Percentiles rank a stretch among this genome's conserved stretches.
These are phyloP conservation scores for Agrotis puta DNA, from an alignment of 2,888 invertebrate species.

Conservation along the genomic window DNA sequence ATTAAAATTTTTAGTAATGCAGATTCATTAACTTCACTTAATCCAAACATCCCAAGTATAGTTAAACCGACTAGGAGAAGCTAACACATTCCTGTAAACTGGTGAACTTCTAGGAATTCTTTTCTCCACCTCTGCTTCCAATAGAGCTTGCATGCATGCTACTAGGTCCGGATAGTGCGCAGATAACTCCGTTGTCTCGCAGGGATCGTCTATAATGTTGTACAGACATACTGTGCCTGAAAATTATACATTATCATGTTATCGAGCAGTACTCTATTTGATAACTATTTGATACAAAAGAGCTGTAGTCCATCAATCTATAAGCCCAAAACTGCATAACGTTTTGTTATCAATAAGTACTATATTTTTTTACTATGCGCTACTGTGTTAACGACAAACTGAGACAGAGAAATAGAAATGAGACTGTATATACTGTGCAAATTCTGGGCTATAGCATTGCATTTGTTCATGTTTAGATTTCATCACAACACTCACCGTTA, in stretches of 20 bases:
- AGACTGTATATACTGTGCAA: no score
- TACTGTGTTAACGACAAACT: not conserved
- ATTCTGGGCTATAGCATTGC: not conserved
- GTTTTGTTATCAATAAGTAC: not conserved
- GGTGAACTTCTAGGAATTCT: slow-evolving; percentile 74
- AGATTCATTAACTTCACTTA: slow-evolving; percentile 20
- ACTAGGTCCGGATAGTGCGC: slow-evolving; percentile 72
- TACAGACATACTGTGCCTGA: slow-evolving; percentile 79
- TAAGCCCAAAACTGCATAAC: not conserved
- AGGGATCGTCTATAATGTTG: slow-evolving; percentile 83
- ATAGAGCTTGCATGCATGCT: slow-evolving; percentile 63
- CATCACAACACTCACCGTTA: slow-evolving; percentile 71
- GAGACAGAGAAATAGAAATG: not conserved
- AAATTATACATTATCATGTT: slow-evolving; percentile 58
- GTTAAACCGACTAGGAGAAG: slow-evolving; percentile 77
- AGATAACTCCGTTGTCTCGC: slow-evolving; percentile 80
- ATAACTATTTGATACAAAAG: not conserved
- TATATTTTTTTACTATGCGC: not conserved
- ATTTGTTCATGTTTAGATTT: not conserved
- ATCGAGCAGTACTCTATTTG: not conserved
- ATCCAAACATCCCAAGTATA: slow-evolving; percentile 81
- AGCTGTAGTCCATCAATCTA: not conserved
- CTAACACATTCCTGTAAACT: slow-evolving; percentile 75
- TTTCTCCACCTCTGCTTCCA: slow-evolving; percentile 73
- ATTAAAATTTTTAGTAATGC: no score